Evolutionary conservation across 1,140 invertebrate species (phyloP), one percentile per base, ranked within the genome.

Genomic region (Subanguina moxae): DNA sequence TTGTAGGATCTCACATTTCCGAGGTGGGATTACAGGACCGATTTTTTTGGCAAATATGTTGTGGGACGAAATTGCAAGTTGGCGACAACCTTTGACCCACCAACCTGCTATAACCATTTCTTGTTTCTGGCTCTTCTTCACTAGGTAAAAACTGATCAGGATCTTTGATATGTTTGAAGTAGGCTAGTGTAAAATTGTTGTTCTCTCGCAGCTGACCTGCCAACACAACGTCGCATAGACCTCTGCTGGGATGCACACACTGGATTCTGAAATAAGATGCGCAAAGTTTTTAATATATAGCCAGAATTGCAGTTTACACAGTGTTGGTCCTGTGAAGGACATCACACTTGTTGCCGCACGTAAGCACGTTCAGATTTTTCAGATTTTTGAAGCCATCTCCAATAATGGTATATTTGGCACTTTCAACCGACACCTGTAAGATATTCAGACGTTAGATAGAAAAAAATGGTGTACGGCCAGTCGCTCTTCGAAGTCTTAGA

Each of bases 351-450:
- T 30, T 8, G 38, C 38, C 58, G 21, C 58, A 61, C 1, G 58
- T 28, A 5, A 30, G 13, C 28, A 61, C 28, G 13, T 30, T 61
- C 38, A 61, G 28, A 43, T 25, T 61, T 25, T 30, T 43, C n/a
- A 61, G n/a, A 30, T 30, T 61, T 13, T 21, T 25, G 38, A 61
- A 61, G 27, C 21, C 58, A 25, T 61, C 19, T 8, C 58, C 58
- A 13, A 61, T 28, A 61, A 61, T 61, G 17, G 38, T 61, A 61
- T 61, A 61, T 32, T 43, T 30, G n/a, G 5, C 58, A 5, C 27
- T 19, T 25, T 61, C 58, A 3, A 32, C 19, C 1, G 28, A 32
- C 19, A 61, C 28, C 58, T 61, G n/a, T n/a, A n/a, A n/a, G n/a
- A n/a, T n/a, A n/a, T n/a, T n/a, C n/a, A n/a, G n/a, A n/a, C n/a